Evolutionary conservation across 2,797 vertebrate genomes (phyloP).

Genomic region (Austrolebias charrua): DNA sequence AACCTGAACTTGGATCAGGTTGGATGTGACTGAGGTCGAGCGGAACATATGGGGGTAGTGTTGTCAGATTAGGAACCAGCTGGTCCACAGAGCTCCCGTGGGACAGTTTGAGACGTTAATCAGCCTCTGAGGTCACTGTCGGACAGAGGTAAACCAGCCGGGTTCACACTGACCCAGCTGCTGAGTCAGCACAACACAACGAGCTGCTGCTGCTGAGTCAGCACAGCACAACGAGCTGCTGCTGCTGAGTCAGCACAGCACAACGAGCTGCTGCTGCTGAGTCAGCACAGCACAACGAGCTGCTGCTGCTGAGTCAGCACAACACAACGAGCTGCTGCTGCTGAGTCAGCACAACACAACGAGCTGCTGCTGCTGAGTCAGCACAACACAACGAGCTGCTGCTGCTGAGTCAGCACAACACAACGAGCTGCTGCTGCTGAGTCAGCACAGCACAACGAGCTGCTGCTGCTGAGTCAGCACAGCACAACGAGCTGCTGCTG

Average conservation of each 20-base stretch:
- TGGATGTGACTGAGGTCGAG: background rate
- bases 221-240: too few species aligned
- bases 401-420: conserved; percentile 4
- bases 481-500: too few species aligned
- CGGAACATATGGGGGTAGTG: background rate
- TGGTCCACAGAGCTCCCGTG: background rate
- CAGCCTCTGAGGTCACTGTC: conserved; percentile 2
- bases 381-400: too few species aligned
- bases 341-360: conserved; percentile 7
- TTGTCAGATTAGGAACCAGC: conserved; percentile 3
- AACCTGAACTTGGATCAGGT: background rate
- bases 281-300: too few species aligned
- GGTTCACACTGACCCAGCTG: background rate
- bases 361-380: conserved; percentile 4
- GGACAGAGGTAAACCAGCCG: background rate
- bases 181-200: conserved; percentile 8
- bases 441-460: too few species aligned
- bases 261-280: too few species aligned
- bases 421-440: too few species aligned
- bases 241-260: conserved; percentile 4
- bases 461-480: conserved; percentile 4
- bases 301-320: conserved; percentile 4
- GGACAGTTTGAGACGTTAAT: conserved; percentile 1
- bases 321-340: too few species aligned
- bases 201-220: background rate